Base-by-base conservation (phyloP, 2,888 invertebrate species). In the Tetrapedia diversipes region DNA sequence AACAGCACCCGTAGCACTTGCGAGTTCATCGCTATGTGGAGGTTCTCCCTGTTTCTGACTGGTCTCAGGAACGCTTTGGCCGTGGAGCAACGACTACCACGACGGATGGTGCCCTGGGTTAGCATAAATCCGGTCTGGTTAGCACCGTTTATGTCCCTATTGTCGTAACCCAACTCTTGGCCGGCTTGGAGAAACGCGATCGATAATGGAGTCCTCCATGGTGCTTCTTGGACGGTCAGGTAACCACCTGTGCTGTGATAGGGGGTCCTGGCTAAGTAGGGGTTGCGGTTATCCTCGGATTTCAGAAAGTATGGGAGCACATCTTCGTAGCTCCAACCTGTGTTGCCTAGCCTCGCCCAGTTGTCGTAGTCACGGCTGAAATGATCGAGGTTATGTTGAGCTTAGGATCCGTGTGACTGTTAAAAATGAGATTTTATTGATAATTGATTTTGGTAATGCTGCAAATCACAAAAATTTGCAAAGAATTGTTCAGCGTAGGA, bases 281-380 rank as follows among this genome's bases (percentile, higher is more conserved):
- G 97, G 89, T 97, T 97, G 6, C 97, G 94, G 87, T 97, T 96
- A 90, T 97, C 97, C 91, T 97, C 97, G 0, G 97, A 97, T 92
- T 97, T 97, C 32, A 96, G 92, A 89, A 97, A 97, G 89, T 97
- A 97, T 2, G 96, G 96, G 59, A 97, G 92, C 2, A 97, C 95
- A 80, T 96, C 94, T 45, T 95, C 93, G 91, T 96, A 97, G 8
- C 95, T 95, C 98, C 98, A 98, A 11, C 98, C 98, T 0, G 94
- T 93, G 90, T 97, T 97, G 0, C 98, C 98, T 41, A 95, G 92
- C 0, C 93, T 93, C 41, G 96, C 96, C 98, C 98, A 98, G 29
- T 94, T 93, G 90, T 98, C 97, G 92, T 97, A 98, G 88, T 98
- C 98, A 74, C 79, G 84, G 54, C 91, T 91, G 71, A 34, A 82